Base-by-base conservation (phyloP, 1,140 invertebrate genomes). In the Zaprionus gabonicus region DNA sequence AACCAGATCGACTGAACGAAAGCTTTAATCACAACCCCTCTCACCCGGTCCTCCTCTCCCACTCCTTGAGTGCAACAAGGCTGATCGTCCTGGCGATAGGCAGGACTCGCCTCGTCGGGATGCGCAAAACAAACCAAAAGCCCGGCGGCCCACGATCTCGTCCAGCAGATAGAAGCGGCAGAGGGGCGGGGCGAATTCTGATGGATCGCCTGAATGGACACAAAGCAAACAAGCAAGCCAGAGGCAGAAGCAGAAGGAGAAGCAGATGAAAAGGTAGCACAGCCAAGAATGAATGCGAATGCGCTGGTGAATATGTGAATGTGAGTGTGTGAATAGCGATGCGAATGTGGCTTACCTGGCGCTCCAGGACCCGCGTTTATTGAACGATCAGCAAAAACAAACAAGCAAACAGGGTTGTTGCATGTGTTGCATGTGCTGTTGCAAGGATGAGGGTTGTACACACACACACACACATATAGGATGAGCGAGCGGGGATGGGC, bases 311-410 rank as follows among this genome's bases (percentile, higher is more conserved):
- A 31, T 27, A 28, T 17, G 63, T 28, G 63, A 51, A 27, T 55
- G 49, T 41, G 67, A 20, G 13, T 31, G 36, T 41, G 53, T 12
- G 31, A 46, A 49, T 49, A 27, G 3, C 49, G 62, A 49, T 60
- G 56, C 55, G 70, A 76, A 82, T 86, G 83, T 72, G 83, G 85
- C 71, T 87, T 87, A 87, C 84, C 84, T 87, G 84, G 84, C 84
- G 84, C 84, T 87, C 72, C 78, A 70, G 76, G 58, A 67, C 80
- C 78, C 70, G 41, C 41, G 31, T 34, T 78, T 78, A 81, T 81
- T 81, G 78, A 78, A 81, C 71, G 78, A 81, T 81, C 78, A 75
- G 58, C 56, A 51, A 70, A 66, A 76, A 72, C 74, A 79, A 71
- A 72, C 68, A 77, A 53, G 44, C 34, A 77, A 53, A 41, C 77